These are phyloP conservation scores for Chamaetylas fuelleborni DNA, from an alignment of 2,113 vertebrate genomes.

Conservation along the genomic window DNA sequence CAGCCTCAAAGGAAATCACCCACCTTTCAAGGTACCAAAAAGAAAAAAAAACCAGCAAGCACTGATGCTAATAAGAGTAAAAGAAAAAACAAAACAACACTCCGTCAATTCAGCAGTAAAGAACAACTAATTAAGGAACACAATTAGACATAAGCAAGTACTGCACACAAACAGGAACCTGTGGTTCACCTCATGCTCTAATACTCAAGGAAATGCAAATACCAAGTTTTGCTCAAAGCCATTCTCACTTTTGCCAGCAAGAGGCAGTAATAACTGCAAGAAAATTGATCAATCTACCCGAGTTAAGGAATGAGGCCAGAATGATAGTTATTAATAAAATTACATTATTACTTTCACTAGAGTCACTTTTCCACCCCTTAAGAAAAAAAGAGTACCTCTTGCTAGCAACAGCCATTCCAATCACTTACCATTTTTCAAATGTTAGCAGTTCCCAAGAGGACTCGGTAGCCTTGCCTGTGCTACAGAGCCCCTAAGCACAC, in stretches of 20 bases:
- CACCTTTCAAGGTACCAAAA: background rate
- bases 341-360: background rate
- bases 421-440: background rate
- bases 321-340: background rate
- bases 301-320: background rate
- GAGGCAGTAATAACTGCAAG: background rate
- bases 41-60: background rate
- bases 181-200: background rate
- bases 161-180: background rate
- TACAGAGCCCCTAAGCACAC: fast-evolving
- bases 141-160: background rate
- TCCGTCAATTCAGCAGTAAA: background rate
- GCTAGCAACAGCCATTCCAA: background rate
- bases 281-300: background rate
- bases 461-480: background rate
- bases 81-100: background rate
- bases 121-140: background rate
- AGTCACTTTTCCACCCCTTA: background rate
- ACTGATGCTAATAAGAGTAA: background rate
- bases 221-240: background rate
- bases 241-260: background rate
- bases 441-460: background rate
- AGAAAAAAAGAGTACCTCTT: background rate
- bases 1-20: background rate
- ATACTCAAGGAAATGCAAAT: background rate